Conservation (phyloP, 2,113 vertebrate genomes). For the Odocoileus virginianus region DNA sequence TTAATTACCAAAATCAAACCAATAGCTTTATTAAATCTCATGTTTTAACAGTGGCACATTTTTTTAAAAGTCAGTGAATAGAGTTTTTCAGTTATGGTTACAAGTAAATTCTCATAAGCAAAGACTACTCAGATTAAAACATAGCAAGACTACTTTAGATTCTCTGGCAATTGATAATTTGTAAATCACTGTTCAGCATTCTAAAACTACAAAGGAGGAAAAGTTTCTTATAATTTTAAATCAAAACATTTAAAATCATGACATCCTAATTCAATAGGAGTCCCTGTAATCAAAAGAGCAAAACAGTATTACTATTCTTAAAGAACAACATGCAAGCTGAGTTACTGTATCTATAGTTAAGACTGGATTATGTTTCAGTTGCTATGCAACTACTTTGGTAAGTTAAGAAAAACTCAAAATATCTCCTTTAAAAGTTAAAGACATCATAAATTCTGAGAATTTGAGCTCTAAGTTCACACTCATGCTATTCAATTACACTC, state of each 20-base stretch:
- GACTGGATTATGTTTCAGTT: background rate
- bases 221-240: background rate
- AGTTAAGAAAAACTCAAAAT: background rate
- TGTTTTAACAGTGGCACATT: background rate
- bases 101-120: conserved; percentile 26
- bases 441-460: conserved; percentile 18
- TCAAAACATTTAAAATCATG: background rate
- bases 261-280: background rate
- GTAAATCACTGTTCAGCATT: background rate
- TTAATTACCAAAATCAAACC: background rate
- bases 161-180: background rate
- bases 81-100: background rate
- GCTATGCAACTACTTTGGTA: conserved; percentile 3
- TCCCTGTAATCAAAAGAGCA: background rate
- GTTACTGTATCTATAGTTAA: background rate
- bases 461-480: background rate
- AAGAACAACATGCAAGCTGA: background rate
- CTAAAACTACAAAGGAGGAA: background rate
- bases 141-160: background rate
- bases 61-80: background rate
- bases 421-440: background rate
- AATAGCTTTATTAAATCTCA: conserved; percentile 20
- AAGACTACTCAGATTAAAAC: conserved; percentile 32
- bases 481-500: background rate
- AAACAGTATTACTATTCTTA: conserved; percentile 21